Percentiles rank a stretch among this genome's conserved stretches.
Conservation (phyloP, 2,797 vertebrate species). For the Mus caroli region DNA sequence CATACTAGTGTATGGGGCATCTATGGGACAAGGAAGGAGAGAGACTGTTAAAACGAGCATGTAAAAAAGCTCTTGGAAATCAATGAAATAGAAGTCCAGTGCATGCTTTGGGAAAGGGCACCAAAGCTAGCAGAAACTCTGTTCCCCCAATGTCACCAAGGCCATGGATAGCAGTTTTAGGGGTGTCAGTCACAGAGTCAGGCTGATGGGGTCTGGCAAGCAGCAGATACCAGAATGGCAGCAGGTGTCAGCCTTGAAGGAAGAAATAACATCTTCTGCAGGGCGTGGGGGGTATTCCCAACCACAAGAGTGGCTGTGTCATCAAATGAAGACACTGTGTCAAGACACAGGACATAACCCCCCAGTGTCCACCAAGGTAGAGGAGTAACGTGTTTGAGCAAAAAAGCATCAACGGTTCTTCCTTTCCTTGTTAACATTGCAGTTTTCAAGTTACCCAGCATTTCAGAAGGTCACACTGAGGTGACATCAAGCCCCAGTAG, state of each 20-base stretch:
- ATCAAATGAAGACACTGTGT: accelerated
- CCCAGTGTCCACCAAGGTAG: accelerated
- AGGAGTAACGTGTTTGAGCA: accelerated
- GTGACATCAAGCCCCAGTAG: accelerated
- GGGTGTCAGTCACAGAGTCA: accelerated
- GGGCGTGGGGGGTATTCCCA: accelerated
- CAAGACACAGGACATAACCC: background rate
- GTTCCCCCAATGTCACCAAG: accelerated
- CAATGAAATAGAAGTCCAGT: accelerated
- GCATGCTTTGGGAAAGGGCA: accelerated
- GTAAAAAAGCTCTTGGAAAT: background rate
- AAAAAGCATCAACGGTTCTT: accelerated
- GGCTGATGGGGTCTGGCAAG: background rate
- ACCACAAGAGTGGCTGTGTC: accelerated
- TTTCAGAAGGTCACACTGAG: too few species aligned
- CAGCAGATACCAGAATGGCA: accelerated
- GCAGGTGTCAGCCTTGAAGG: background rate
- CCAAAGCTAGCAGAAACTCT: accelerated
- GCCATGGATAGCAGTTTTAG: accelerated
- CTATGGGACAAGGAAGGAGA: background rate
- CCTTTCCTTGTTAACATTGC: background rate
- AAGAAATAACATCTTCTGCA: too few species aligned
- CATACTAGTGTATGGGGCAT: background rate
- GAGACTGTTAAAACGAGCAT: background rate
- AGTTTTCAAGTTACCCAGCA: background rate